A percentile compares a stretch with the other conserved stretches of the same genome.
These are phyloP conservation scores for Scaptomyza flava DNA, from an alignment of 2,888 invertebrate genomes.

Conservation along the genomic window DNA sequence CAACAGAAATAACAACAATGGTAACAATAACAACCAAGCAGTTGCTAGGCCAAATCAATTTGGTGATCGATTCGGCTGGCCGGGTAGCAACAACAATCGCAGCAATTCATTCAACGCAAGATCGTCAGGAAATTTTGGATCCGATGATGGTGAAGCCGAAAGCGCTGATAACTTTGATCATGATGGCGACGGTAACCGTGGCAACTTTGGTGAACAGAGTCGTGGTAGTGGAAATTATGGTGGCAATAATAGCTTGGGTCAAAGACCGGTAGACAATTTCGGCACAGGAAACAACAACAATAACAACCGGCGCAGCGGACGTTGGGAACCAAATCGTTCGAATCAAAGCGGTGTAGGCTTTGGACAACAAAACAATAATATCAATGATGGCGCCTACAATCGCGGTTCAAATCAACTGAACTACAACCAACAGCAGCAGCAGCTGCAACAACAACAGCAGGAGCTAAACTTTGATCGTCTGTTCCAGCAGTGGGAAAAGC, in stretches of 20 bases:
- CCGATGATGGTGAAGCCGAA: slow-evolving; percentile 10
- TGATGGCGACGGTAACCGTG: slow-evolving; percentile 9
- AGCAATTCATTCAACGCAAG: slow-evolving; percentile 33
- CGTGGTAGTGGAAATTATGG: slow-evolving; percentile 10
- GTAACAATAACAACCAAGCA: slow-evolving; percentile 5
- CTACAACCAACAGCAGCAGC: slow-evolving; percentile 89
- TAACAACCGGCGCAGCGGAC: slow-evolving; percentile 25
- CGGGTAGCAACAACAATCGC: slow-evolving; percentile 29
- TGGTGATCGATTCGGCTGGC: slow-evolving; percentile 36
- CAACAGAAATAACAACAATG: slow-evolving; percentile 22
- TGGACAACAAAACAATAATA: slow-evolving; percentile 16
- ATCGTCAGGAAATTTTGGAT: slow-evolving; percentile 1
- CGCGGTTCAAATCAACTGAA: slow-evolving; percentile 30
- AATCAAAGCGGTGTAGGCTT: slow-evolving; percentile 35
- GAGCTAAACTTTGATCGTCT: slow-evolving; percentile 95
- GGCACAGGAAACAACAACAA: slow-evolving; percentile 19
- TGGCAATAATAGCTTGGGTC: slow-evolving; percentile 16
- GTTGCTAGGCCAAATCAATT: slow-evolving; percentile 24
- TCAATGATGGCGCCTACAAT: slow-evolving; percentile 27
- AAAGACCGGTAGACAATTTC: slow-evolving; percentile 21
- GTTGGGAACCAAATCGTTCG: slow-evolving; percentile 35
- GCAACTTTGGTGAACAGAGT: slow-evolving; percentile 25
- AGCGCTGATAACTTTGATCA: slow-evolving; percentile 18
- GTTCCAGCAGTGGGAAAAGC: slow-evolving; percentile 95
- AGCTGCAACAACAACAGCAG: slow-evolving; percentile 88